Evolutionary conservation across 2,888 invertebrate genomes (phyloP).

Genomic region (Mantis religiosa): DNA sequence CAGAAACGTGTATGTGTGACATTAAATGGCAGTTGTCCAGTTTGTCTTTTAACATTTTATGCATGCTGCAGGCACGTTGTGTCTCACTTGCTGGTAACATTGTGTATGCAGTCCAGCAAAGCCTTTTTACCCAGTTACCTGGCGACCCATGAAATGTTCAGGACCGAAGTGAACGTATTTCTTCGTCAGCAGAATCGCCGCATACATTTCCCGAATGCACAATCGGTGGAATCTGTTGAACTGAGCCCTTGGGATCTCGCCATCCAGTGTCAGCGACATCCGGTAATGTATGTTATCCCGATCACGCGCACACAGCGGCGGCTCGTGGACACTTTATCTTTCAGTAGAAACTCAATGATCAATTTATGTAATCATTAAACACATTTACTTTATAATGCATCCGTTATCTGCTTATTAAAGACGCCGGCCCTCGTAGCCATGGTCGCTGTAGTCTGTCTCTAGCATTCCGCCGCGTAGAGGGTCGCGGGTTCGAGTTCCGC

Average conservation of each 20-base stretch:
- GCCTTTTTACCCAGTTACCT: background rate
- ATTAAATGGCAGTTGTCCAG: too few species aligned
- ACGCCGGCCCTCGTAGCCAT: too few species aligned
- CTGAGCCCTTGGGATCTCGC: background rate
- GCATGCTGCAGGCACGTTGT: background rate
- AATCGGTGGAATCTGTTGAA: background rate
- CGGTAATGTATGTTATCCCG: background rate
- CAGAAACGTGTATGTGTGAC: too few species aligned
- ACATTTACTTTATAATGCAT: too few species aligned
- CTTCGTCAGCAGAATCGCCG: background rate
- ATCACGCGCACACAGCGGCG: background rate
- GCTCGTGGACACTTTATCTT: too few species aligned
- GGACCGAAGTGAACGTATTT: background rate
- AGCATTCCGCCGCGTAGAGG: too few species aligned
- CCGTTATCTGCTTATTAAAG: too few species aligned
- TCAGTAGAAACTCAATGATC: too few species aligned
- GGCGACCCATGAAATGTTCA: background rate
- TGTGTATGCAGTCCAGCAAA: background rate
- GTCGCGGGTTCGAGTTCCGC: too few species aligned
- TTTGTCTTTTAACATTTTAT: too few species aligned
- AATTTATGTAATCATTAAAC: too few species aligned
- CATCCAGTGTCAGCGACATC: background rate
- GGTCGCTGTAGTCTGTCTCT: too few species aligned
- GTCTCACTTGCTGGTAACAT: background rate
- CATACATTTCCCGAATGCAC: background rate